Evolutionary conservation across 2,113 vertebrate species (phyloP).

Genomic region (Cololabis saira): DNA sequence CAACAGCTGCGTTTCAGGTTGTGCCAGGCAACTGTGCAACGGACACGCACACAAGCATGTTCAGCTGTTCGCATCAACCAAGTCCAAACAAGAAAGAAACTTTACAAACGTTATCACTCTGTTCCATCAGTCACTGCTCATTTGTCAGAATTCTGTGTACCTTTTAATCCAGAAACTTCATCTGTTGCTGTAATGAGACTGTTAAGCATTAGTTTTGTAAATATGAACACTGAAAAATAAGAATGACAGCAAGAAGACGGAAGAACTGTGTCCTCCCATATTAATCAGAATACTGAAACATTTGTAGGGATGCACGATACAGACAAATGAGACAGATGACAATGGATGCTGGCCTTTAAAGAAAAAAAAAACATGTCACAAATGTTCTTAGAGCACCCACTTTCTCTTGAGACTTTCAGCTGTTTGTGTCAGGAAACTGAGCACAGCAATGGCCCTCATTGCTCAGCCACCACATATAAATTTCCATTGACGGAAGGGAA

Average conservation of each 20-base stretch:
- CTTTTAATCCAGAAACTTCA: conserved; percentile 64
- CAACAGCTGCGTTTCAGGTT: conserved; percentile 82
- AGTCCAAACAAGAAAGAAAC: conserved; percentile 54
- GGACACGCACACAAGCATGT: conserved; percentile 44
- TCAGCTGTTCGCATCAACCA: conserved; percentile 48
- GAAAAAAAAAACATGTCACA: conserved; percentile 2
- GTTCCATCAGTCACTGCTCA: conserved; percentile 59
- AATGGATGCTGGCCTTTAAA: conserved; percentile 11
- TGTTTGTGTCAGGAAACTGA: conserved; percentile 69
- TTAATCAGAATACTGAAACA: neutral
- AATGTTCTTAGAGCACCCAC: conserved; percentile 45
- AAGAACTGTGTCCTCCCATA: neutral
- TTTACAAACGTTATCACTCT: conserved; percentile 45
- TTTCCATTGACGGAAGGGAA: conserved; percentile 79
- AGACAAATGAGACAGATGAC: conserved; percentile 1
- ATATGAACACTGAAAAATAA: conserved; percentile 17
- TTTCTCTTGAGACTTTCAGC: conserved; percentile 53
- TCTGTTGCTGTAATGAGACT: conserved; percentile 64
- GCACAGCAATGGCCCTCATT: conserved; percentile 61
- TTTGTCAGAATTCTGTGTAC: conserved; percentile 49
- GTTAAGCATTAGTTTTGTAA: conserved; percentile 14
- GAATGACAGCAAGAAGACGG: neutral
- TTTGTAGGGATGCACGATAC: neutral
- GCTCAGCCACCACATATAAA: conserved; percentile 80
- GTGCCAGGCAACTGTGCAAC: conserved; percentile 74